Evolutionary conservation across 2,113 vertebrate species (phyloP).

Genomic region (Amphilophus citrinellus): DNA sequence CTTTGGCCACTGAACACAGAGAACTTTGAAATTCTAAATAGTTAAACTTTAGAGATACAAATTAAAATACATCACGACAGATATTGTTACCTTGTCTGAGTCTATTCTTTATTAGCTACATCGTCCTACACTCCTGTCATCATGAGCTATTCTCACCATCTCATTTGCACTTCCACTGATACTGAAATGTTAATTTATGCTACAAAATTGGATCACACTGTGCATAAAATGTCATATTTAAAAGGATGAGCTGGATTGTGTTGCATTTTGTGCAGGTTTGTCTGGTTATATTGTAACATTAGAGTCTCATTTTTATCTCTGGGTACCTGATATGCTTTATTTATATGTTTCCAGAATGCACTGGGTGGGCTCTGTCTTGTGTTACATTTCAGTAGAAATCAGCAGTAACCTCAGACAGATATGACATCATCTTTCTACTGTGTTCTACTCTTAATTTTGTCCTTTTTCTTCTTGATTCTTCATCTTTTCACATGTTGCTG

Average conservation of each 20-base stretch:
- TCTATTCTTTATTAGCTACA: not conserved
- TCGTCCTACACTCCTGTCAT: not conserved
- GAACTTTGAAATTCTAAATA: conserved; percentile 9
- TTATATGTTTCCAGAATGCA: not conserved
- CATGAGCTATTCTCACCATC: conserved; percentile 12
- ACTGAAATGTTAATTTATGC: not conserved
- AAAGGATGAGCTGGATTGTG: not conserved
- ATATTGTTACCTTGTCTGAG: not conserved
- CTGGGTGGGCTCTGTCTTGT: not conserved
- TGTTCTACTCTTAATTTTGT: too few species aligned
- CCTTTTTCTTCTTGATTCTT: conserved; percentile 35
- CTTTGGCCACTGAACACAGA: not conserved
- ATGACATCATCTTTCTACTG: not conserved
- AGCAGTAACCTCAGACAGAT: not conserved
- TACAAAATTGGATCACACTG: not conserved
- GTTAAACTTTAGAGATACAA: not conserved
- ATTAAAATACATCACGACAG: not conserved
- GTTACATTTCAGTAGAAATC: not conserved
- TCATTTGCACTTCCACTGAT: conserved; percentile 21
- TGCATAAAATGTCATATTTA: not conserved
- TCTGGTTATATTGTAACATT: not conserved
- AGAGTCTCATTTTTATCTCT: not conserved
- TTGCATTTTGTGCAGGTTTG: not conserved
- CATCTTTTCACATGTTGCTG: conserved; percentile 1
- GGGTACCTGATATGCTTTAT: not conserved